A percentile compares a stretch with the other conserved stretches of the same genome.
Conservation (phyloP, 2,888 invertebrate genomes). For the Melieria omissa region DNA sequence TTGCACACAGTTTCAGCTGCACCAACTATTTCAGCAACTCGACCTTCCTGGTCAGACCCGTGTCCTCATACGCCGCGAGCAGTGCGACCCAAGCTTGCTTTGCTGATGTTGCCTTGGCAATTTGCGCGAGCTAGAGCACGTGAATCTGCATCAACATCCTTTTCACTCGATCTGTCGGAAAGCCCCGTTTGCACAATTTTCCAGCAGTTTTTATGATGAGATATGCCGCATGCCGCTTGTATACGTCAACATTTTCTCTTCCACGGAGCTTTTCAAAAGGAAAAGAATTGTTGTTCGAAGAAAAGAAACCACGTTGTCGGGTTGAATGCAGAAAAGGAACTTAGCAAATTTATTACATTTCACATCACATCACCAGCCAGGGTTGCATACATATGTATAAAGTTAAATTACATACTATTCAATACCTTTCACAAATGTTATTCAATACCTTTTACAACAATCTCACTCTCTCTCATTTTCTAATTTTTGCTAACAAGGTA, state of each 20-base stretch:
- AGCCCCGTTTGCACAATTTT: slow-evolving; percentile 42
- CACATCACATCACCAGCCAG: too few species aligned
- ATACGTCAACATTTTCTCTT: not conserved
- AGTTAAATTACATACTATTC: too few species aligned
- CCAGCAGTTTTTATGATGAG: slow-evolving; percentile 1
- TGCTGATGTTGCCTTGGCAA: slow-evolving; percentile 36
- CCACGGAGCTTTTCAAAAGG: not conserved
- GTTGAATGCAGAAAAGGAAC: too few species aligned
- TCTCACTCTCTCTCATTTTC: too few species aligned
- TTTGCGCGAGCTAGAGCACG: slow-evolving; percentile 40
- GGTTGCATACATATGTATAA: too few species aligned
- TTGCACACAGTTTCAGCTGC: slow-evolving; percentile 33
- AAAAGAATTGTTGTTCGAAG: too few species aligned
- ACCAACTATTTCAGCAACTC: slow-evolving; percentile 43
- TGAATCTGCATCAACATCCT: slow-evolving; percentile 32
- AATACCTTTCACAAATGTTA: too few species aligned
- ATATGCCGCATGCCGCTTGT: not conserved
- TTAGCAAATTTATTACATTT: too few species aligned
- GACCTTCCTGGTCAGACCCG: slow-evolving; percentile 40
- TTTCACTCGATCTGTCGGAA: slow-evolving; percentile 46
- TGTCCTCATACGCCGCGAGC: slow-evolving; percentile 39
- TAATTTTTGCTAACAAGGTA: too few species aligned
- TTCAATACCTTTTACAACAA: too few species aligned
- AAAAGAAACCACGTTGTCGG: too few species aligned
- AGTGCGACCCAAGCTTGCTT: slow-evolving; percentile 43